Percentiles rank a stretch among this genome's conserved stretches.
Evolutionary conservation across 2,797 vertebrate species (phyloP).

Genomic region (Sebastes dallii): DNA sequence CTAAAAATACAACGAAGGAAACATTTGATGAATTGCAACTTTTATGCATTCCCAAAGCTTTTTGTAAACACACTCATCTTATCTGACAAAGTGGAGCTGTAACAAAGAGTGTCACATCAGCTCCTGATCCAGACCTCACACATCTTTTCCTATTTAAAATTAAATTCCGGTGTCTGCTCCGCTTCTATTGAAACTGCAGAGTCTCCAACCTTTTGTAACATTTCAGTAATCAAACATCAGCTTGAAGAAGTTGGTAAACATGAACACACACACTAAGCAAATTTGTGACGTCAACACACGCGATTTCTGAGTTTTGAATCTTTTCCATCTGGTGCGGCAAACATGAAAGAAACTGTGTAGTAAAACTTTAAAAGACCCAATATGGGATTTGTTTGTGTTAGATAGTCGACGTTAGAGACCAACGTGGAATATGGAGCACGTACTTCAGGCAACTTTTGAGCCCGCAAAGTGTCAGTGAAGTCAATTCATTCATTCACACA

Average conservation of each 20-base stretch:
- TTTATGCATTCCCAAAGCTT: slow-evolving; percentile 5
- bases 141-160: background rate
- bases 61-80: background rate
- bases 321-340: background rate
- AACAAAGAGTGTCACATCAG: slow-evolving; percentile 6
- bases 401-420: background rate
- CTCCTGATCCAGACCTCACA: background rate
- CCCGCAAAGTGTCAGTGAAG: background rate
- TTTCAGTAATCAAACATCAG: slow-evolving; percentile 26
- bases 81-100: background rate
- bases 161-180: background rate
- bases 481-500: background rate
- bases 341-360: background rate
- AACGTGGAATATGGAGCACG: background rate
- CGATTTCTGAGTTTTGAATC: background rate
- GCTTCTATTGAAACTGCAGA: background rate
- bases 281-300: slow-evolving; percentile 1
- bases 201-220: background rate
- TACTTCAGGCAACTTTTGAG: background rate
- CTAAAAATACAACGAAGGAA: slow-evolving; percentile 57
- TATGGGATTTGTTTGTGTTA: background rate
- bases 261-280: slow-evolving; percentile 6
- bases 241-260: background rate
- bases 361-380: background rate
- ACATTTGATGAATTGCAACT: slow-evolving; percentile 7